These are phyloP conservation scores for Heteromormyrus szaboi DNA, from an alignment of 2,797 vertebrate genomes.

Conservation along the genomic window DNA sequence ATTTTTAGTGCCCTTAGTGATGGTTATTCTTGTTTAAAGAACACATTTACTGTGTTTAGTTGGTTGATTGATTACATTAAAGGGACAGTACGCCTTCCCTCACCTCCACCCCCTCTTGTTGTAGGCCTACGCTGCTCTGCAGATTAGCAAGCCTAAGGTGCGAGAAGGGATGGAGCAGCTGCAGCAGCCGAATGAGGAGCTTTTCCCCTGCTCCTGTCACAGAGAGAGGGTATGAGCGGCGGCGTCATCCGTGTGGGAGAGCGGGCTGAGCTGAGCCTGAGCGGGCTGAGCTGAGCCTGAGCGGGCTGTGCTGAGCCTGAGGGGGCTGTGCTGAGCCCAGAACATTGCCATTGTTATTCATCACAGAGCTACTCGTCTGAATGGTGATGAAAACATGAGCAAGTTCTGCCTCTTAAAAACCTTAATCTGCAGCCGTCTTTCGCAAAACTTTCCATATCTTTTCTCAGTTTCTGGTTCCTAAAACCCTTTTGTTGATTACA, in stretches of 20 bases:
- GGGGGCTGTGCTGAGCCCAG: not conserved
- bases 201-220: slow-evolving; percentile 86
- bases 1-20: not conserved
- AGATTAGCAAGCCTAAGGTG: slow-evolving; percentile 76
- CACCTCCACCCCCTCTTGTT: slow-evolving; percentile 6
- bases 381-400: not conserved
- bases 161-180: slow-evolving; percentile 83
- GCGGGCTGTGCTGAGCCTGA: too few species aligned
- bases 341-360: not conserved
- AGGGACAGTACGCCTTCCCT: not conserved
- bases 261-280: too few species aligned
- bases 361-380: not conserved
- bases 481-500: not conserved
- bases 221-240: slow-evolving; percentile 60
- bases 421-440: not conserved
- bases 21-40: not conserved
- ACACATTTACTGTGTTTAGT: not conserved
- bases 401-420: not conserved
- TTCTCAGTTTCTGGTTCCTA: not conserved
- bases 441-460: not conserved
- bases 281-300: too few species aligned
- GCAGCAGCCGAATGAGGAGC: slow-evolving; percentile 77
- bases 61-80: not conserved
- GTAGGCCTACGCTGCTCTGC: slow-evolving; percentile 79
- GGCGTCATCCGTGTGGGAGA: not conserved